Conservation (phyloP, 2,797 vertebrate genomes). For the Tangara arthus region DNA sequence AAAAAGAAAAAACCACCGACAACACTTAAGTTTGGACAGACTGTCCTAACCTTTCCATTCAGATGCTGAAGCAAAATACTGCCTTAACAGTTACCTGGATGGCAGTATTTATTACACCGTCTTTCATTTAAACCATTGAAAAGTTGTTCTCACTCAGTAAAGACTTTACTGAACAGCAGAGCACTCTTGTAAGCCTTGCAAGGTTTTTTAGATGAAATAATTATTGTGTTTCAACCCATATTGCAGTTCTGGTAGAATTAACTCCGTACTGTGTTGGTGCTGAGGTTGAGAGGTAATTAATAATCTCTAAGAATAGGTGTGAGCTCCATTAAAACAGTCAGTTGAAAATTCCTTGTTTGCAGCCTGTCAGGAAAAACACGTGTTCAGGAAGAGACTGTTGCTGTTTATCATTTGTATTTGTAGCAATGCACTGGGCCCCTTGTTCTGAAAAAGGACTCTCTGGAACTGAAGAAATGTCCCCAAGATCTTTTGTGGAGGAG, state of each 20-base stretch:
- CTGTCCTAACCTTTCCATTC: neutral
- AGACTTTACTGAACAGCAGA: neutral
- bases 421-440: neutral
- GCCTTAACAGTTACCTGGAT: neutral
- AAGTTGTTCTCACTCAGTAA: neutral
- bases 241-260: neutral
- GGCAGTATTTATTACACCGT: neutral
- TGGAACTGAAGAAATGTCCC: neutral
- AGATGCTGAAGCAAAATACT: neutral
- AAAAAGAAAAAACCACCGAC: rapidly evolving
- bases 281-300: neutral
- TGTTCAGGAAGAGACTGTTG: neutral
- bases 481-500: neutral
- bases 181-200: neutral
- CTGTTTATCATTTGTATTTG: neutral
- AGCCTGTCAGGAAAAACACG: neutral
- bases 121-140: neutral
- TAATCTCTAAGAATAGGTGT: neutral
- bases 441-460: neutral
- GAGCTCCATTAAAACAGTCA: neutral
- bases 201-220: neutral
- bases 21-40: neutral
- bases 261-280: rapidly evolving
- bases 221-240: neutral
- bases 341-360: neutral